phyloP scores from a whole-genome alignment of 2,888 invertebrate genomes.

The Zeuzera pyrina region DNA sequence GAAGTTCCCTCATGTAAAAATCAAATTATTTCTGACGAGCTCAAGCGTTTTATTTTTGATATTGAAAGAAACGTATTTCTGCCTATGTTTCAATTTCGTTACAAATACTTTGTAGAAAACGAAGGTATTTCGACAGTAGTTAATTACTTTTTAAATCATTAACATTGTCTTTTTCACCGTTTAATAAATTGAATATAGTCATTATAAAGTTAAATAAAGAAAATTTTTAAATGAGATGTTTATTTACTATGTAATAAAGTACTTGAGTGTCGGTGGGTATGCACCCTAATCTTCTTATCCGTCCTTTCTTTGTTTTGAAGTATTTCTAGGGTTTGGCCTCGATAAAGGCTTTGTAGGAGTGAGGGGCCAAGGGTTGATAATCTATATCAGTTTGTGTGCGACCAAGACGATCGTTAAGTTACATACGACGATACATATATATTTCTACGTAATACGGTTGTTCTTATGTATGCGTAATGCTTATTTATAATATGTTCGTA shows the following conservation, averaged over 20 bases:
- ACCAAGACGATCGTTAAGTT: constrained; percentile 36
- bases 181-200: not conserved
- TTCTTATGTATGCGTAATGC: no score
- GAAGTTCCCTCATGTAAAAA: constrained; percentile 41
- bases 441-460: no score
- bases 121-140: no score
- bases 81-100: no score
- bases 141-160: not conserved
- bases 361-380: constrained; percentile 49
- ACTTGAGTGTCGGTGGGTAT: constrained; percentile 31
- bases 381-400: constrained; percentile 54
- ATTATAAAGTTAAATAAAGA: not conserved
- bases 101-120: no score
- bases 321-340: constrained; percentile 36
- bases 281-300: constrained; percentile 50
- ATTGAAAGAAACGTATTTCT: constrained; percentile 25
- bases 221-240: not conserved
- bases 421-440: constrained; percentile 13
- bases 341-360: constrained; percentile 40
- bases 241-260: no score
- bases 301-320: constrained; percentile 54
- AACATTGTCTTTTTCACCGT: not conserved
- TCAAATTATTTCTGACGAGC: constrained; percentile 47
- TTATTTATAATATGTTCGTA: no score
- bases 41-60: constrained; percentile 43